Conservation (phyloP, 2,888 invertebrate genomes). For the Sabatieria punctata region DNA sequence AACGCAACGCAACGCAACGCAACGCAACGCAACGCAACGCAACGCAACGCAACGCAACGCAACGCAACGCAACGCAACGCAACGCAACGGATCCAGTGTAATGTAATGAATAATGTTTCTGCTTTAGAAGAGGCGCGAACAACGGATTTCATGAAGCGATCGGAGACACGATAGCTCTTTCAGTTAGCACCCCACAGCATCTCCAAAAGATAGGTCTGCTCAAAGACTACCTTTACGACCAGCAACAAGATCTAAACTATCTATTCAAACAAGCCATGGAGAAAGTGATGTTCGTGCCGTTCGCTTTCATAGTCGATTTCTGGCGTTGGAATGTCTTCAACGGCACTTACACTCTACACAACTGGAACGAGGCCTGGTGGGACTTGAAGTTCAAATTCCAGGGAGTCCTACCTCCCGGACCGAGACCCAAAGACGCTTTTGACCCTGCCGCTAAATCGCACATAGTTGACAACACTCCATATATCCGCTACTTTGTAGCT, state of each 20-base stretch:
- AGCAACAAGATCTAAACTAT: conserved; percentile 62
- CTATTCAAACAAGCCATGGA: conserved; percentile 59
- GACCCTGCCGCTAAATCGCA: conserved; percentile 7
- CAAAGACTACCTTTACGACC: conserved; percentile 40
- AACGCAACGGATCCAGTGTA: no score
- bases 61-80: no score
- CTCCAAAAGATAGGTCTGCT: conserved; percentile 46
- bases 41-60: no score
- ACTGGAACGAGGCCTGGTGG: conserved; percentile 77
- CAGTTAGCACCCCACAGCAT: conserved; percentile 47
- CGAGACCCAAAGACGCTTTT: not conserved
- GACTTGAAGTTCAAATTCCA: conserved; percentile 41
- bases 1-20: no score
- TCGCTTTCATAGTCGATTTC: conserved; percentile 60
- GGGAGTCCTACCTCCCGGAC: not conserved
- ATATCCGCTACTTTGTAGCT: conserved; percentile 66
- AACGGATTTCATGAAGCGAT: conserved; percentile 26
- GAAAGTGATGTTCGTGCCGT: conserved; percentile 65
- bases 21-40: no score
- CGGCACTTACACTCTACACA: conserved; percentile 49
- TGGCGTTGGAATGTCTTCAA: conserved; percentile 73
- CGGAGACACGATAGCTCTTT: conserved; percentile 52
- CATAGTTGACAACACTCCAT: conserved; percentile 5
- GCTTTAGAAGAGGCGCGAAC: conserved; percentile 10
- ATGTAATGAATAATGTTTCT: no score